Percentiles rank a stretch among this genome's conserved stretches.
Conservation (phyloP, 1,140 invertebrate species). For the Aporrectodea caliginosa region DNA sequence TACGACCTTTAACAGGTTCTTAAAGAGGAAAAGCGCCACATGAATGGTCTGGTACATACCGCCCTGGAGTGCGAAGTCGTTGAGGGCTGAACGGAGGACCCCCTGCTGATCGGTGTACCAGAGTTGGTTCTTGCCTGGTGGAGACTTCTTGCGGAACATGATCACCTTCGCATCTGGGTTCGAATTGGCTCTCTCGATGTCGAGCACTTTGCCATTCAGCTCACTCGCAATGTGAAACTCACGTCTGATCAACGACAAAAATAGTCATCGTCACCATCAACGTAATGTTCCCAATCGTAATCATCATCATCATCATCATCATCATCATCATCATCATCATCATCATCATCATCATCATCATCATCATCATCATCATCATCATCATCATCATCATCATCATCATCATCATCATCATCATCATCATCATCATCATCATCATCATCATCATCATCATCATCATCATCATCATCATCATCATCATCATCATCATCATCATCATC, state of each 20-base stretch:
- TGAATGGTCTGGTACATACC: no score
- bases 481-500: not conserved
- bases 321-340: not conserved
- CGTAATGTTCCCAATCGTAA: not conserved
- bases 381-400: not conserved
- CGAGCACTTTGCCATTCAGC: conserved; percentile 13
- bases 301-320: not conserved
- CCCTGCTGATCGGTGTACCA: conserved; percentile 11
- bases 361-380: not conserved
- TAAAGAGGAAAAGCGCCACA: no score
- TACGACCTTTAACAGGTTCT: no score
- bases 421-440: not conserved
- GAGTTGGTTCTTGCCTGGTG: not conserved
- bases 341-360: not conserved
- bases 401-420: not conserved
- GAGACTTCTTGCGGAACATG: not conserved
- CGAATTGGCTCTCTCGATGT: conserved; percentile 10
- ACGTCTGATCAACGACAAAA: no score
- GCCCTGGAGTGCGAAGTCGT: not conserved
- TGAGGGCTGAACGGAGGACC: not conserved
- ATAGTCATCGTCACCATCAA: not conserved
- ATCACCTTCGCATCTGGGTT: not conserved
- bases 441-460: not conserved
- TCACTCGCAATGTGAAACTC: not conserved
- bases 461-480: not conserved